Evolutionary conservation across 2,888 invertebrate genomes (phyloP), one percentile per base, ranked within the genome.

Genomic region (Spialia ferax): DNA sequence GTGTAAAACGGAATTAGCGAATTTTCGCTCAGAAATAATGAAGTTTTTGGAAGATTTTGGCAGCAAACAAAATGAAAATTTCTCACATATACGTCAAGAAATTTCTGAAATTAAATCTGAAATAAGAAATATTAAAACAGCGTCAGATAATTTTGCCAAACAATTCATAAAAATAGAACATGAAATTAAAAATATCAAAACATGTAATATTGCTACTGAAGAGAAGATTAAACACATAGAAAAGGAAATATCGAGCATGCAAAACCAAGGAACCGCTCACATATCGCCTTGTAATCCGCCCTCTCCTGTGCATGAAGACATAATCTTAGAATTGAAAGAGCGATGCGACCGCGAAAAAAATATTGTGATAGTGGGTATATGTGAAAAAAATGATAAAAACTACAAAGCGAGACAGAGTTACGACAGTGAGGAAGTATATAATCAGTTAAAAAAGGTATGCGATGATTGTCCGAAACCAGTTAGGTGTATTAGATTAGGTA

Each of bases 311-410:
- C 69, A 73, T 38, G 71, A 75, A 73, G 65, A 71, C 67, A 62
- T 77, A 70, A 66, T 75, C 61, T 62, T 69, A 8, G 75, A 75
- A 63, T 18, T 77, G 1, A 73, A 74, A 48, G 75, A 77, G 13
- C 73, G 74, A 11, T 68, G 48, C 13, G 66, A 72, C 0, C 70
- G 76, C 48, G 72, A 73, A 20, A 75, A 73, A 70, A 74, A 79
- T 52, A 68, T 77, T 6, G 65, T 77, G 0, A 61, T 79, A 42
- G 73, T 50, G 20, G 61, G 61, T 29, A 61, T 61, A 4, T 18
- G 18, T 20, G 61, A 61, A 61, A 32, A 20, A n/a, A 61, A 48
- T 32, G 62, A 62, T 71, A 70, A 70, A 50, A 71, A 71, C 26
- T 57, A 0, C 10, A 56, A 67, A 2, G 4, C 26, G 0, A 61